Conservation (phyloP, 2,888 invertebrate species). For the Pachycephus smyrnensis region DNA sequence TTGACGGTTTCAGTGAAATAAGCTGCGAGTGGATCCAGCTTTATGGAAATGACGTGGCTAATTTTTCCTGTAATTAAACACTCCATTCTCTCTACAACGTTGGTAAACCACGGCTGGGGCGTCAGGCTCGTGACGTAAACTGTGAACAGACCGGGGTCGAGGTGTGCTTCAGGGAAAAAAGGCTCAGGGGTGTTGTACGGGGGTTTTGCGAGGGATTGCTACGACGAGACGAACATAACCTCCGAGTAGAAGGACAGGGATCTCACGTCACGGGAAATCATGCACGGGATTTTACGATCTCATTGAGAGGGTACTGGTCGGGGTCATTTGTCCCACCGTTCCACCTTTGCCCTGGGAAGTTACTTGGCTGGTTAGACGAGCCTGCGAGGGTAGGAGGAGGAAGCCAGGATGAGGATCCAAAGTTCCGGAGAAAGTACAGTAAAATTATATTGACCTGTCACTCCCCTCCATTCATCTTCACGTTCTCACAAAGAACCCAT, state of each 20-base stretch:
- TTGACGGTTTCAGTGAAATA: background rate
- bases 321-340: background rate
- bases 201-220: background rate
- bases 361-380: background rate
- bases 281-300: constrained; percentile 6
- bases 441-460: constrained; percentile 4
- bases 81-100: background rate
- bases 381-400: background rate
- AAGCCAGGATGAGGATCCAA: too few species aligned
- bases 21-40: constrained; percentile 11
- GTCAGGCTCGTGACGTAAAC: background rate
- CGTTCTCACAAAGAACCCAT: background rate
- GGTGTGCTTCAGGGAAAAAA: background rate
- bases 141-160: background rate
- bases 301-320: background rate
- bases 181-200: background rate
- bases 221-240: background rate
- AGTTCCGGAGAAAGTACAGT: background rate
- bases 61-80: background rate
- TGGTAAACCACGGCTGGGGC: background rate
- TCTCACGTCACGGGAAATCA: constrained; percentile 6
- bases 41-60: constrained; percentile 17
- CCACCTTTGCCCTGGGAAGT: background rate
- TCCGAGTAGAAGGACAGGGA: background rate
- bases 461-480: background rate